A percentile compares a stretch with the other conserved stretches of the same genome.
These are phyloP conservation scores for Sycophila texana DNA, from an alignment of 2,888 invertebrate species.

Conservation along the genomic window DNA sequence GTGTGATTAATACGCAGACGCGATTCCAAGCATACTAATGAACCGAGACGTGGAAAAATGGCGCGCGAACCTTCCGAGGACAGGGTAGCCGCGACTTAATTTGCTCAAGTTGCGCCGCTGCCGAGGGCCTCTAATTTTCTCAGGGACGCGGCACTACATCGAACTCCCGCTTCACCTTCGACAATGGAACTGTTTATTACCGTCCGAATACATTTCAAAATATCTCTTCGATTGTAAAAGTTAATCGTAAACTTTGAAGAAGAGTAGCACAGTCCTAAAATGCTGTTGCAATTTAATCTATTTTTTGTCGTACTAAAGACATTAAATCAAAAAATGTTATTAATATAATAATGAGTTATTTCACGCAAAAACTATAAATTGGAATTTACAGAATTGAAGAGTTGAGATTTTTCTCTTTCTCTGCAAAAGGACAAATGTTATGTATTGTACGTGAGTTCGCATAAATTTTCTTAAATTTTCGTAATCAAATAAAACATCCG, in stretches of 20 bases:
- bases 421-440: background rate
- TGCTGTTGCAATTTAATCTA: too few relatives aligned
- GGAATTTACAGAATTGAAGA: background rate
- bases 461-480: conserved; percentile 55
- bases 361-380: conserved; percentile 15
- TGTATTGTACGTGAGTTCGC: conserved; percentile 49
- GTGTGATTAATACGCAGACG: conserved; percentile 50
- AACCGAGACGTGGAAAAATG: conserved; percentile 29
- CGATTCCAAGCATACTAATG: conserved; percentile 54
- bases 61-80: too few relatives aligned
- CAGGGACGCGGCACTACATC: background rate
- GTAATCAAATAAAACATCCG: conserved; percentile 20
- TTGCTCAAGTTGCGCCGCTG: conserved; percentile 19
- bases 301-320: too few relatives aligned
- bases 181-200: too few relatives aligned
- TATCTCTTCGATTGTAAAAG: too few relatives aligned
- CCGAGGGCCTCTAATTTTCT: conserved; percentile 14
- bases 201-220: too few relatives aligned
- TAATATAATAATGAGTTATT: too few relatives aligned
- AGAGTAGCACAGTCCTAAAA: too few relatives aligned
- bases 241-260: too few relatives aligned
- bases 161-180: background rate
- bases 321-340: too few relatives aligned
- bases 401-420: background rate
- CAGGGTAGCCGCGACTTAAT: conserved; percentile 30